Base-by-base conservation (phyloP, 2,888 invertebrate genomes). In the Melinopterus prodromus region DNA sequence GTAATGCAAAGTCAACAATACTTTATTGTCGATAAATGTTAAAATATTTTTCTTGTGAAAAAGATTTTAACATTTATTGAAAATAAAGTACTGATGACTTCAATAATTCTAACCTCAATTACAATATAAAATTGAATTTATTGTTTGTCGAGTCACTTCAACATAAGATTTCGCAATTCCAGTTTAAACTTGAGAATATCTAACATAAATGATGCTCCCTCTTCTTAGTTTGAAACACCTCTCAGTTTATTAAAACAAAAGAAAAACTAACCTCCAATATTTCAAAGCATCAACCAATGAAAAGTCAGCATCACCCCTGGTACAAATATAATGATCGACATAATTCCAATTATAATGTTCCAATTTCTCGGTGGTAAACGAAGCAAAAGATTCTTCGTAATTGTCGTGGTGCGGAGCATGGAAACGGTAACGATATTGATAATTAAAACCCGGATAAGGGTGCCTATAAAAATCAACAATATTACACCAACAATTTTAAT, bases 311-410 rank as follows among this genome's bases (percentile, higher is more conserved):
- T 98, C 98, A 0, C 98, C 98, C 81, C 97, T 92, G 0, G 97
- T 97, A 87, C 98, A 98, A 83, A 99, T 97, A 88, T 98, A 99
- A 88, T 98, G 97, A 90, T 99, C 99, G 90, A 99, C 93, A 87
- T 98, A 97, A 89, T 98, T 99, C 99, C 99, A 99, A 90, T 97
- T 98, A 88, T 96, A 99, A 85, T 96, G 97, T 89, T 99, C 99
- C 78, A 98, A 90, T 87, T 97, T 97, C 89, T 99, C 98, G 0
- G 98, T 97, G 0, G 95, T 95, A 89, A 99, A 99, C 71, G 97
- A 95, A 0, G 98, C 98, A 92, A 96, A 97, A 0, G 98, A 98
- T 70, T 97, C 95, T 88, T 98, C 98, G 88, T 98, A 99, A 0
- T 95, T 96, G 84, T 96, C 95, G 88, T 96, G 97, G 89, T 98